Evolutionary conservation across 2,888 invertebrate genomes (phyloP).

Genomic region (Pyrochroa serraticornis): DNA sequence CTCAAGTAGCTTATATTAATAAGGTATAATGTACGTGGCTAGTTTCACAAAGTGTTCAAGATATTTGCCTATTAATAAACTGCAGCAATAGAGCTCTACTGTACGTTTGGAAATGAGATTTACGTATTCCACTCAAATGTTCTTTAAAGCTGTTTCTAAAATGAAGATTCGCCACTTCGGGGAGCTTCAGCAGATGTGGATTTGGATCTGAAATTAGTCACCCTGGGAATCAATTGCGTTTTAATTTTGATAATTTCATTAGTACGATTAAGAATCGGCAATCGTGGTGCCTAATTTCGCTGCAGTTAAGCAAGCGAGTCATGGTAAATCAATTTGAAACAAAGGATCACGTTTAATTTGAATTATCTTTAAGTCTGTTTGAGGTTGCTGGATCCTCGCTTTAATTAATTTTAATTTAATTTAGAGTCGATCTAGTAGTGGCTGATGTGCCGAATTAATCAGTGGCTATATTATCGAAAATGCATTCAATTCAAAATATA

Average conservation of each 20-base stretch:
- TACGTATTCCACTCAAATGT: no score
- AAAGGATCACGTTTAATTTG: slow-evolving; percentile 30
- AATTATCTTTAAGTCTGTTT: slow-evolving; percentile 30
- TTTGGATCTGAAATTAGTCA: background rate
- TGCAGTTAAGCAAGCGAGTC: slow-evolving; percentile 13
- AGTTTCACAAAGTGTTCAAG: no score
- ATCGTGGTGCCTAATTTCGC: background rate
- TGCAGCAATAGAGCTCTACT: no score
- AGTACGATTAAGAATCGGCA: slow-evolving; percentile 1
- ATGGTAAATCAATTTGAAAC: slow-evolving; percentile 29
- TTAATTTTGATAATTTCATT: slow-evolving; percentile 5
- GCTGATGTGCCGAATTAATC: slow-evolving; percentile 21
- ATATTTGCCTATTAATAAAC: no score
- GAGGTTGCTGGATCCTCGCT: slow-evolving; percentile 21
- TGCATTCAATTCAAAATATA: slow-evolving; percentile 21
- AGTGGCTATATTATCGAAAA: slow-evolving; percentile 9
- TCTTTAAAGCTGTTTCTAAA: no score
- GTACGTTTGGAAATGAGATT: no score
- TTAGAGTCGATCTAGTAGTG: slow-evolving; percentile 6
- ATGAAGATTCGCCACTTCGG: no score
- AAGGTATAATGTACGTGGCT: no score
- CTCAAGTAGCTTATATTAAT: no score
- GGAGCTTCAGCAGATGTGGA: no score
- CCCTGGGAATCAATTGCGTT: background rate
- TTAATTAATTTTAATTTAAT: slow-evolving; percentile 35